These are phyloP conservation scores for Poecilobothrus nobilitatus DNA, from an alignment of 2,888 invertebrate genomes.

Conservation along the genomic window DNA sequence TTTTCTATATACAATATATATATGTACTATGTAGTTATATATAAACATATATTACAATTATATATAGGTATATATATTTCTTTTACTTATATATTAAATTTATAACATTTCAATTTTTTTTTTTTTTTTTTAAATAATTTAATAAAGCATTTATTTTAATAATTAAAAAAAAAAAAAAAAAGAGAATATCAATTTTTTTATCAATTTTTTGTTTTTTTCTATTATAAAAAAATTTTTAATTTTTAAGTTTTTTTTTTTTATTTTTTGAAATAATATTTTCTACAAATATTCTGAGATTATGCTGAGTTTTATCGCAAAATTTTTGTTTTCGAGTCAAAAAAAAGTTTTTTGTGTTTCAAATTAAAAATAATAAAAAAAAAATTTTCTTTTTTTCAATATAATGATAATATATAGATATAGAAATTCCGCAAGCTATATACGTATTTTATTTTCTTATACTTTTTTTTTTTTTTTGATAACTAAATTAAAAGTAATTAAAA, in stretches of 20 bases:
- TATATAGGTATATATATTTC: no score
- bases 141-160: conserved; percentile 6
- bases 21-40: no score
- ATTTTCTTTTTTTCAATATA: no score
- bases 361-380: no score
- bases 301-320: not conserved
- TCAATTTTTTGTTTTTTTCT: not conserved
- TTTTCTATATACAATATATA: no score
- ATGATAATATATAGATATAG: no score
- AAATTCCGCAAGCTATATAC: not conserved
- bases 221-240: not conserved
- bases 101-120: not conserved
- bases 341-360: no score
- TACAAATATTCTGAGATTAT: not conserved
- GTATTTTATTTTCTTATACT: not conserved
- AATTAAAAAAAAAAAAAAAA: not conserved
- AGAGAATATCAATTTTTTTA: not conserved
- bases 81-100: not conserved
- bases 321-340: not conserved
- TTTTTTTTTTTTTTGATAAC: no score
- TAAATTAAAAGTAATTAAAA: no score
- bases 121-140: not conserved
- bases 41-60: no score
- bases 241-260: not conserved
- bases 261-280: not conserved